Evolutionary conservation across 2,113 vertebrate species (phyloP), one percentile per base, ranked within the genome.

Genomic region (Melospiza melodia): DNA sequence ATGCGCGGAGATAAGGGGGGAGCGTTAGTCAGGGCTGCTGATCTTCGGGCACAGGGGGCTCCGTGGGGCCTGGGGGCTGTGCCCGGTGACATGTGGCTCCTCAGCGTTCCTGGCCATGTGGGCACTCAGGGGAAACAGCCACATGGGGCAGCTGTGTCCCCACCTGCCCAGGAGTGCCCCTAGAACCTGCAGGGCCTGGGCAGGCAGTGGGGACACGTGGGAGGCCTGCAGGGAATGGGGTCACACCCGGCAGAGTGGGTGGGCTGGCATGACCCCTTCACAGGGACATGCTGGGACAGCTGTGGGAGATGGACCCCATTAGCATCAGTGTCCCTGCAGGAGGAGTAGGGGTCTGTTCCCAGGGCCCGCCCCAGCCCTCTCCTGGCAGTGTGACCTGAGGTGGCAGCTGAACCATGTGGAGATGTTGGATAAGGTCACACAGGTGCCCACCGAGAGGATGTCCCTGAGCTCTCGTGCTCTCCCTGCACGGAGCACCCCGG

Each of bases 61-160:
- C 41, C 18, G 1, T 1, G 14, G 79, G 39, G 41, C 41, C 27
- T 3, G 4, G 33, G 30, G 59, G 58, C n/a, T 48, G 30, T 66
- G 55, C 25, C 25, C 0, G 0, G 11, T 9, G 35, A 76, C 63
- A 68, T 0, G 1, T 0, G 1, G n/a, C 18, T n/a, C 25, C 33
- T 46, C 0, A 0, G 65, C 24, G 9, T 13, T 21, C 25, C 57
- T 2, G 1, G 33, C 48, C 51, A 21, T 44, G n/a, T 11, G 58
- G 48, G 55, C 35, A 44, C 28, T 2, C 2, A 10, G 37, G 6
- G 35, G 46, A 18, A 41, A 46, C 27, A n/a, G 46, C 35, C 51
- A 27, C 7, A 0, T 2, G 17, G 44, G 39, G 51, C 41, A 69
- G 44, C 24, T 22, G 6, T 1, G 1, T 55, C 44, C 51, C 52